Evolutionary conservation across 2,888 invertebrate species (phyloP).

Genomic region (Eucera pruinosa): DNA sequence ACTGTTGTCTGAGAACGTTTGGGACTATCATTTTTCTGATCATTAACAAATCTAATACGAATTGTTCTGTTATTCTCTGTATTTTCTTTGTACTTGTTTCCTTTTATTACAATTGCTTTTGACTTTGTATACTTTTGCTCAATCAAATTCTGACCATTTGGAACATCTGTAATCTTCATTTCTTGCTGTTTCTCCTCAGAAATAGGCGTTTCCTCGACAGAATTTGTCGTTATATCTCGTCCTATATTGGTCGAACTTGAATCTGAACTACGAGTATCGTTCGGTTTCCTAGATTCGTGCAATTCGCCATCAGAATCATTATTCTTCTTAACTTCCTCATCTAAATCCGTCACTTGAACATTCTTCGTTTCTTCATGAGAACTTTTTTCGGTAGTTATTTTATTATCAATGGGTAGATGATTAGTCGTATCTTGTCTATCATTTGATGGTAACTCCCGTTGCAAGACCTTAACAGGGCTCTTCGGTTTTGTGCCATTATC

Average conservation of each 20-base stretch:
- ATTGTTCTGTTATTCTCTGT: conserved; percentile 49
- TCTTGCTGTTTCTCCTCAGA: conserved; percentile 55
- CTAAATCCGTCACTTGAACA: conserved; percentile 73
- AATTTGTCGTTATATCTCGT: conserved; percentile 33
- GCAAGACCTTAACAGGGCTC: conserved; percentile 74
- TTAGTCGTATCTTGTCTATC: conserved; percentile 58
- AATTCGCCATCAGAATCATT: conserved; percentile 28
- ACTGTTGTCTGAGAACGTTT: conserved; percentile 76
- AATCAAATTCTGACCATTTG: conserved; percentile 32
- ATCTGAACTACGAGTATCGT: conserved; percentile 22
- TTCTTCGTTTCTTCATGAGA: conserved; percentile 55
- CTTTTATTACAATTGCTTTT: conserved; percentile 38
- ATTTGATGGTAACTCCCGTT: conserved; percentile 54
- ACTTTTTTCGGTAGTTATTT: conserved; percentile 37
- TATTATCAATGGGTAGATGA: conserved; percentile 39
- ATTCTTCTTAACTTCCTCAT: conserved; percentile 68
- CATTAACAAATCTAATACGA: conserved; percentile 62
- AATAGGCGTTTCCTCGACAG: conserved; percentile 8
- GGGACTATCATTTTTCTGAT: conserved; percentile 71
- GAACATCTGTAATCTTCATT: conserved; percentile 40
- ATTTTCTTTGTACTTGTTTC: conserved; percentile 61
- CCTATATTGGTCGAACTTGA: not conserved
- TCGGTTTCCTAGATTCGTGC: conserved; percentile 40
- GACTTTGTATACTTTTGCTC: conserved; percentile 56
- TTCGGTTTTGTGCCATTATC: conserved; percentile 70